A percentile compares a stretch with the other conserved stretches of the same genome.
These are phyloP conservation scores for Cyclopterus lumpus DNA, from an alignment of 2,797 vertebrate species.

Conservation along the genomic window DNA sequence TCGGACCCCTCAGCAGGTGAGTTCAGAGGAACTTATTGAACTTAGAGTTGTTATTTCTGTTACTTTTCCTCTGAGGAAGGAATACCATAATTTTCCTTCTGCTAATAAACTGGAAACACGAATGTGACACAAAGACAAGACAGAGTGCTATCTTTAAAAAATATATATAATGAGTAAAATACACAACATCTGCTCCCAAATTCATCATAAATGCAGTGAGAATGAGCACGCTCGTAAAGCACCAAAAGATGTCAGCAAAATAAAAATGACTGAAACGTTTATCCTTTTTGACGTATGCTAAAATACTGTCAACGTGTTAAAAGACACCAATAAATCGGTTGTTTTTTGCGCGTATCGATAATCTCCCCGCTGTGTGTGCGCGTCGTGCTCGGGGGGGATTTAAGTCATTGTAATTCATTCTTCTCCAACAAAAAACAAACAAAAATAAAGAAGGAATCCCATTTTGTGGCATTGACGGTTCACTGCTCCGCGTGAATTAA, in stretches of 20 bases:
- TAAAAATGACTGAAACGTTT: neutral
- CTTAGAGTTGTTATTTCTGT: too few relatives aligned
- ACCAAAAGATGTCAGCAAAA: neutral
- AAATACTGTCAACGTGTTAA: neutral
- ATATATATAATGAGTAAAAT: neutral
- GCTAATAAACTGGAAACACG: neutral
- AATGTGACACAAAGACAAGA: too few relatives aligned
- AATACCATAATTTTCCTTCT: neutral
- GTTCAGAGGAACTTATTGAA: too few relatives aligned
- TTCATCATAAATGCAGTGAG: neutral
- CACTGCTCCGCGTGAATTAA: slow-evolving; percentile 52
- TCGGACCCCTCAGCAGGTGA: neutral
- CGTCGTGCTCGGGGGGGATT: slow-evolving; percentile 29
- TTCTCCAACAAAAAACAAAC: slow-evolving; percentile 38
- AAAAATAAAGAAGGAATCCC: neutral
- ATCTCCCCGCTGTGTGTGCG: slow-evolving; percentile 14
- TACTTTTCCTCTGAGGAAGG: neutral
- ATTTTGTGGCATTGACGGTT: slow-evolving; percentile 38
- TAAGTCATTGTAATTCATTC: slow-evolving; percentile 40
- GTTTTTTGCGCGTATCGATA: neutral
- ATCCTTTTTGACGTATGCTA: neutral
- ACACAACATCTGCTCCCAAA: neutral
- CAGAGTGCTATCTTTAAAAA: neutral
- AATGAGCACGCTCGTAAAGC: neutral
- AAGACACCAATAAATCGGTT: neutral